phyloP scores from a whole-genome alignment of 2,888 invertebrate genomes.

The Chirona hameri region DNA sequence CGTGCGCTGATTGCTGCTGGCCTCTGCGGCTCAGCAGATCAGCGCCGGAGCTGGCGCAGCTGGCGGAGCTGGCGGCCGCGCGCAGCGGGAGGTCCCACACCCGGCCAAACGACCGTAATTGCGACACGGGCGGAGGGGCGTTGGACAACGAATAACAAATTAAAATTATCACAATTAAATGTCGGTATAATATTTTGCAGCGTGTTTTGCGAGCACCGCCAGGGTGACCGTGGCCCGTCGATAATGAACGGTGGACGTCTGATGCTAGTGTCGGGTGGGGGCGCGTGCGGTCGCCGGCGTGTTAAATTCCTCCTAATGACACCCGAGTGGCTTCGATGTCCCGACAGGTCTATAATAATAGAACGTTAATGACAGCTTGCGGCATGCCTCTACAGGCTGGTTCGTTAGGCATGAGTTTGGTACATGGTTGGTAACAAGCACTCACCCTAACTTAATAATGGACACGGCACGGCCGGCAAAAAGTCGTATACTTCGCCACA shows the following conservation, averaged over 20 bases:
- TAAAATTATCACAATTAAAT: neutral
- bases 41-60: neutral
- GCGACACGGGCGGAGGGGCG: neutral
- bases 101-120: neutral
- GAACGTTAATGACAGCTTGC: slow-evolving; percentile 3
- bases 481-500: neutral
- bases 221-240: neutral
- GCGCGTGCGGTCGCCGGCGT: neutral
- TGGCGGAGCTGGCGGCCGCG: neutral
- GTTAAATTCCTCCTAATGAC: slow-evolving; percentile 14
- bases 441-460: neutral
- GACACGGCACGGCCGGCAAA: neutral
- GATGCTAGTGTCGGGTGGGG: neutral
- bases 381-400: neutral
- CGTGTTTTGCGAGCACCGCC: neutral
- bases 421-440: slow-evolving; percentile 7
- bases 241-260: neutral
- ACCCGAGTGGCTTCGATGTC: neutral
- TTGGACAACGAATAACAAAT: neutral
- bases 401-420: neutral
- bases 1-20: neutral
- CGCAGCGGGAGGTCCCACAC: neutral
- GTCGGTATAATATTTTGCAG: neutral
- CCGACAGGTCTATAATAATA: neutral
- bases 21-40: neutral